phyloP scores from a whole-genome alignment of 2,797 vertebrate species.

The Natrix natrix region DNA sequence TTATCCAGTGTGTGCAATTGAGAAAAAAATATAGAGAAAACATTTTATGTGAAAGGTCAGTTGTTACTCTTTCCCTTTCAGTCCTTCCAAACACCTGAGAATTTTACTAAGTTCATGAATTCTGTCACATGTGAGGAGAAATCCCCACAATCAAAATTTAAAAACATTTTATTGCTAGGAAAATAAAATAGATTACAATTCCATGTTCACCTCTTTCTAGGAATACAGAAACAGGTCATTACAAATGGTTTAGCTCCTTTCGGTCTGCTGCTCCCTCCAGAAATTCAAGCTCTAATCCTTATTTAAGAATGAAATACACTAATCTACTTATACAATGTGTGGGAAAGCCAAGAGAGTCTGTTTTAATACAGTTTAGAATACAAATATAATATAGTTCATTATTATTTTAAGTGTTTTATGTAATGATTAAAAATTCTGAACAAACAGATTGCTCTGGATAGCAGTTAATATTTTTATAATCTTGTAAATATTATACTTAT shows the following conservation, averaged over 20 bases:
- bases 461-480: not conserved
- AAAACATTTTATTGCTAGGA: not conserved
- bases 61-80: not conserved
- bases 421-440: not conserved
- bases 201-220: not conserved
- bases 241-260: not conserved
- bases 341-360: not conserved
- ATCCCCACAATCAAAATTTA: not conserved
- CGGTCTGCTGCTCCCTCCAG: not conserved
- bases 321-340: not conserved
- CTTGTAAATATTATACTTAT: not conserved
- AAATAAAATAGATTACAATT: not conserved
- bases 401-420: not conserved
- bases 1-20: no score
- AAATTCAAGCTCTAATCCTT: not conserved
- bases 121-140: not conserved
- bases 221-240: not conserved
- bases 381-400: not conserved
- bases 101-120: not conserved
- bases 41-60: not conserved
- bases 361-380: not conserved
- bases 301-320: not conserved
- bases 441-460: not conserved
- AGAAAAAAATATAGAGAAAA: not conserved
- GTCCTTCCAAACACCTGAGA: not conserved